phyloP scores from a whole-genome alignment of 2,113 vertebrate genomes.

The Semnornis frantzii region DNA sequence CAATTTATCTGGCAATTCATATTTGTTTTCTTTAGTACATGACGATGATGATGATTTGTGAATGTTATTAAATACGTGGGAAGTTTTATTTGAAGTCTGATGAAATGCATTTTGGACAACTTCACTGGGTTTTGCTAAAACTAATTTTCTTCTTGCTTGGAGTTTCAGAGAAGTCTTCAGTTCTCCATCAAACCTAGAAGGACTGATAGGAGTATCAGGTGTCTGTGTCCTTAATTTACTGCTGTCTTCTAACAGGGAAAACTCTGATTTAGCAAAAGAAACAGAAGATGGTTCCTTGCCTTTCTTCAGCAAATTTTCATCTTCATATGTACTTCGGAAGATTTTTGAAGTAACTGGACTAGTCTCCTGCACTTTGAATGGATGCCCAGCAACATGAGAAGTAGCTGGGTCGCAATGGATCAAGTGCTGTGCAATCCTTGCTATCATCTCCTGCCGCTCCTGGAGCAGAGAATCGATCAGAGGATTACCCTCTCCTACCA shows the following conservation, averaged over 20 bases:
- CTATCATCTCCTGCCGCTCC: slow-evolving; percentile 94
- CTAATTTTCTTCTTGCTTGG: slow-evolving; percentile 84
- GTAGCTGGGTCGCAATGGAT: slow-evolving; percentile 90
- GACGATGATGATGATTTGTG: slow-evolving; percentile 64
- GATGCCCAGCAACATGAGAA: slow-evolving; percentile 77
- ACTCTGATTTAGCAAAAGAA: slow-evolving; percentile 49
- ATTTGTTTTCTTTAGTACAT: slow-evolving; percentile 68
- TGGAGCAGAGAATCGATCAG: slow-evolving; percentile 93
- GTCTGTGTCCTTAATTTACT: slow-evolving; percentile 68
- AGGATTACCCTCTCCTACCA: slow-evolving; percentile 83
- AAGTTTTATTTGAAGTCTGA: slow-evolving; percentile 68
- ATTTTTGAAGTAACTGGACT: slow-evolving; percentile 79
- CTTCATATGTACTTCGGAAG: slow-evolving; percentile 80
- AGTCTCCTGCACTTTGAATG: slow-evolving; percentile 76
- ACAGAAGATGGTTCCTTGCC: slow-evolving; percentile 74
- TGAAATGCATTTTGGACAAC: slow-evolving; percentile 84
- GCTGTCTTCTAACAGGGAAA: slow-evolving; percentile 69
- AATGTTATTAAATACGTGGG: slow-evolving; percentile 60
- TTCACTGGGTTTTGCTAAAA: slow-evolving; percentile 78
- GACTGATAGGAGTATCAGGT: slow-evolving; percentile 78
- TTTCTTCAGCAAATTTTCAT: slow-evolving; percentile 82
- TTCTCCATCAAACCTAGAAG: slow-evolving; percentile 73
- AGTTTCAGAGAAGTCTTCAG: slow-evolving; percentile 79
- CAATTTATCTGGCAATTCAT: slow-evolving; percentile 55
- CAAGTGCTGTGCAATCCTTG: slow-evolving; percentile 93